phyloP scores from a whole-genome alignment of 2,888 invertebrate species.

The Cyclophora albipunctata region DNA sequence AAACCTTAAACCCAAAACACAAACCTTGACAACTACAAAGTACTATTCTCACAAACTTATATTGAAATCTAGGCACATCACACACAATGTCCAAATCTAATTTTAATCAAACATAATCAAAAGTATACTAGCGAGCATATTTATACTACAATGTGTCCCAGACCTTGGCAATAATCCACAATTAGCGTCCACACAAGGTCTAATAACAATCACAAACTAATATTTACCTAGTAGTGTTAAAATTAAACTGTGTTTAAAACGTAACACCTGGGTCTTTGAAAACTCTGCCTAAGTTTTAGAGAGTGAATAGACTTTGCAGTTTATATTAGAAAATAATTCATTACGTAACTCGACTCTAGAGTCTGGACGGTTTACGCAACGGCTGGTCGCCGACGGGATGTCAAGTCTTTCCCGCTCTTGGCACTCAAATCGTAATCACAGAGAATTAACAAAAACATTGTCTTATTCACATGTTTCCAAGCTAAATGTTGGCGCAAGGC shows the following conservation, averaged over 20 bases:
- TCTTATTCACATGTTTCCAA: slow-evolving; percentile 57
- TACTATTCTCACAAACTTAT: no score
- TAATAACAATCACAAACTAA: slow-evolving; percentile 29
- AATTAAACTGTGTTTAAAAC: no score
- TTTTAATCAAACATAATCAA: no score
- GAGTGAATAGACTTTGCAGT: no score
- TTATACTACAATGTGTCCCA: slow-evolving; percentile 29
- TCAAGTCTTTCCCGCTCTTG: slow-evolving; percentile 36
- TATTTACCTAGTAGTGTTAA: neutral
- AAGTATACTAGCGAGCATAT: no score
- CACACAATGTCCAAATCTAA: no score
- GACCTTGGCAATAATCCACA: slow-evolving; percentile 71
- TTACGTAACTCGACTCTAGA: slow-evolving; percentile 39
- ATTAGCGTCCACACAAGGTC: slow-evolving; percentile 40
- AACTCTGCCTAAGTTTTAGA: no score
- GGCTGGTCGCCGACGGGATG: slow-evolving; percentile 13
- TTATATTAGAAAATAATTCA: slow-evolving; percentile 17
- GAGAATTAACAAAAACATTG: slow-evolving; percentile 50
- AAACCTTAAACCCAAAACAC: no score
- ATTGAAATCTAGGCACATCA: no score
- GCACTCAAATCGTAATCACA: slow-evolving; percentile 31
- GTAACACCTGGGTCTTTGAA: no score
- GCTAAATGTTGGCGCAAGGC: slow-evolving; percentile 51
- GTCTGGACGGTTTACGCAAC: slow-evolving; percentile 40
- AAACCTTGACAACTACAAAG: no score